Evolutionary conservation across 2,888 invertebrate species (phyloP), one percentile per base, ranked within the genome.

Genomic region (Sphecodes monilicornis): DNA sequence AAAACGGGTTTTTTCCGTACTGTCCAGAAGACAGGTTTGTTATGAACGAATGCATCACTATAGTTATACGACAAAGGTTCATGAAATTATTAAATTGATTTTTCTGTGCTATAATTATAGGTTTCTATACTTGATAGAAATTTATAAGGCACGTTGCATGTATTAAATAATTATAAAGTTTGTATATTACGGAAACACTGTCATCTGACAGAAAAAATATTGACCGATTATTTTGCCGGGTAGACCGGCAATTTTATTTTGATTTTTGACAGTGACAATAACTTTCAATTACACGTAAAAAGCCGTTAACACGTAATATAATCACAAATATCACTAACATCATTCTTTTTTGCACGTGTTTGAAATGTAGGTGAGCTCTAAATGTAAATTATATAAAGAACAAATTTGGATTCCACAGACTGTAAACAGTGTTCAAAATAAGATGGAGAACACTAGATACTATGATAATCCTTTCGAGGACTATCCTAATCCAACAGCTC

Each of bases 381-480:
- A 4, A 18, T 32, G 41, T 79, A 79, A 80, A 82, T 69, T 76
- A 73, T 66, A 18, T 1, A 66, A 22, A 70, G 29, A 26, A 68
- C 32, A 32, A 16, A n/a, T 5, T 16, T 50, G 18, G 57, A 13
- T 26, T 68, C 29, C 60, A 60, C 36, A 64, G 70, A 57, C 29
- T 66, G 70, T 29, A 57, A 66, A 70, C 22, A 76, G 29, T 54
- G 26, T 73, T 29, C 39, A 68, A 68, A 76, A 64, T 22, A 75
- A 50, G 71, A 90, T 90, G 89, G 86, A 86, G 60, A 78, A 73
- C 41, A 76, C 80, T 16, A 82, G 85, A 5, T 46, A 88, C 90
- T 96, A 96, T 92, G 94, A 95, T 88, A 96, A 96, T 93, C 93
- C 95, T 18, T 96, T 94, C 90, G 93, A 94, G n/a, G 95, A 96